Base-by-base conservation (phyloP, 2,113 vertebrate species). In the Sminthopsis crassicaudata region DNA sequence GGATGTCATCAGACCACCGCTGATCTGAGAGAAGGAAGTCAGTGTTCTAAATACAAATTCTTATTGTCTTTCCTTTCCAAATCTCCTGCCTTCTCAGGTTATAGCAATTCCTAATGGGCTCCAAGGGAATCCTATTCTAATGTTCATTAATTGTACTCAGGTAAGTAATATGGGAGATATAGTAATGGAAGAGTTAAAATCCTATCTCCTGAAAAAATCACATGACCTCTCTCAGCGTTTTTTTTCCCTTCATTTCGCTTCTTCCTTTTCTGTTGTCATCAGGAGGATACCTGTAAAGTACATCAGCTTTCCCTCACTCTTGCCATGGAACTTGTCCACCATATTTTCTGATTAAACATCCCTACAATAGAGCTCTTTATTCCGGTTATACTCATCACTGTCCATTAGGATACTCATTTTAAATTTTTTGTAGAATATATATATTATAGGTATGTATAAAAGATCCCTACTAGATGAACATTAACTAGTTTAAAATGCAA, bases 1-100 rank as follows among this genome's bases (percentile, higher is more conserved):
- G 99, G 95, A 99, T 99, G 96, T 99, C 99, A 1, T 99, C 99
- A 98, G 98, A 95, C 92, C 97, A 98, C 92, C 96, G 97, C 92
- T 97, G 96, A 96, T 97, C 92, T 4, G 30, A 93, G 0, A 4
- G 14, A 54, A 53, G 54, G 0, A 95, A 91, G 60, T 2, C 0
- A n/a, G 48, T 46, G 42, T 50, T 0, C 6, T 8, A 22, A 54
- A 51, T 91, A 12, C 9, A 93, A 7, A 48, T 25, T 5, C 1
- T 26, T 8, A 93, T 95, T 0, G 14, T 24, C 30, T 54, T 26
- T 52, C 46, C 89, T 36, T 53, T 26, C 1, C 90, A 8, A 30
- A 9, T 14, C 50, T 30, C 90, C 48, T 2, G 10, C 12, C 2
- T 26, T 50, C 91, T 57, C 16, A 23, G 90, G 57, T 46, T 26